Conservation (phyloP, 2,113 vertebrate genomes). For the Eptatretus burgeri region DNA sequence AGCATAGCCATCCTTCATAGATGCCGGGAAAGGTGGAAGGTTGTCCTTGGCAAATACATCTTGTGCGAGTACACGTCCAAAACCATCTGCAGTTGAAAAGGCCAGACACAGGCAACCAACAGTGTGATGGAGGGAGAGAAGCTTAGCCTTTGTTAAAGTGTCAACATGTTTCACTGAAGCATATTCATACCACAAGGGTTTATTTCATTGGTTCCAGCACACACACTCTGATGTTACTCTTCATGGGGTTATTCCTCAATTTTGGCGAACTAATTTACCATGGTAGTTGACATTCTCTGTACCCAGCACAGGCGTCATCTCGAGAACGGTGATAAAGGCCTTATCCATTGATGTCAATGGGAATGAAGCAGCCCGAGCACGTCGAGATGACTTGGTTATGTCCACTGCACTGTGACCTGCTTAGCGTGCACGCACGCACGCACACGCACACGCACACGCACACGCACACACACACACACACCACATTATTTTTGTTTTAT, state of each 20-base stretch:
- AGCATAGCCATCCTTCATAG: slow-evolving; percentile 1
- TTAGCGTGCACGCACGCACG: background rate
- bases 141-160: no score
- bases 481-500: no score
- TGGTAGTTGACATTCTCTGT: slow-evolving; percentile 2
- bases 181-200: no score
- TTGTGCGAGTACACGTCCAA: background rate
- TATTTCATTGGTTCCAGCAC: no score
- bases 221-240: no score
- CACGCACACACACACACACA: no score
- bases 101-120: no score
- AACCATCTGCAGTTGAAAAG: slow-evolving; percentile 1
- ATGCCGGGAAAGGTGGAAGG: background rate
- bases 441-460: no score
- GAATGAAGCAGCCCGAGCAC: background rate
- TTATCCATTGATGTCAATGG: slow-evolving; percentile 1
- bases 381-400: background rate
- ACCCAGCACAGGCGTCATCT: slow-evolving; percentile 1
- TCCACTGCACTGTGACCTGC: slow-evolving; percentile 2
- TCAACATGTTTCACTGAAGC: no score
- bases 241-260: no score
- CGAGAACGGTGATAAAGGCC: slow-evolving; percentile 1
- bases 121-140: no score
- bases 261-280: no score
- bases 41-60: slow-evolving; percentile 4